Conservation (phyloP, 2,888 invertebrate genomes). For the Odontocolon sp. region DNA sequence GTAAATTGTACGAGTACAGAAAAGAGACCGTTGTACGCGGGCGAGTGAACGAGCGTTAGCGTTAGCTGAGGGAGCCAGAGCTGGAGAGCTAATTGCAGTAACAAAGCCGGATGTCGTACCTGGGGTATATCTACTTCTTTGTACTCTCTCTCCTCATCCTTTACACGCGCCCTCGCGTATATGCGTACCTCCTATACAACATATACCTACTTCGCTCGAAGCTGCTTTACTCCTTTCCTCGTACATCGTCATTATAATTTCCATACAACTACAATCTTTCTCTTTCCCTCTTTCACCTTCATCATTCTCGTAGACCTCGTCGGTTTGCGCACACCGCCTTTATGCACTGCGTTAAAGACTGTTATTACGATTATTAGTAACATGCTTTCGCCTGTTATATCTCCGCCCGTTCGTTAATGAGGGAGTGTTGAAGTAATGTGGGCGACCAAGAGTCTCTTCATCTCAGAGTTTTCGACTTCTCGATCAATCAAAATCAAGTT, state of each 20-base stretch:
- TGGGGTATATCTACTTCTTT: slow-evolving; percentile 47
- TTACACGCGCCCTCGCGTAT: slow-evolving; percentile 2
- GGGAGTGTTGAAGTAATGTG: slow-evolving; percentile 39
- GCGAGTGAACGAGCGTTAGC: slow-evolving; percentile 25
- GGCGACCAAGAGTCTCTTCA: slow-evolving; percentile 20
- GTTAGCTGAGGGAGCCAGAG: slow-evolving; percentile 32
- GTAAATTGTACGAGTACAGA: slow-evolving; percentile 1
- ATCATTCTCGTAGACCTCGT: slow-evolving; percentile 31
- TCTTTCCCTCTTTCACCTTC: slow-evolving; percentile 11
- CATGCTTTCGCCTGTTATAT: slow-evolving; percentile 43
- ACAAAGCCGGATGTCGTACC: slow-evolving; percentile 57
- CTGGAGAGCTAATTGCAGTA: slow-evolving; percentile 53
- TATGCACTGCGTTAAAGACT: slow-evolving; percentile 56
- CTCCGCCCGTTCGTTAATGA: slow-evolving; percentile 35
- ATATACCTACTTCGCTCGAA: slow-evolving; percentile 55
- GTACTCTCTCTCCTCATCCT: slow-evolving; percentile 34
- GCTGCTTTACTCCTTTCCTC: slow-evolving; percentile 35
- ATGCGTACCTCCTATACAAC: neutral
- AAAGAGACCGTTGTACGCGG: neutral
- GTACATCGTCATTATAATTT: slow-evolving; percentile 57
- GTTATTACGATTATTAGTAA: slow-evolving; percentile 66
- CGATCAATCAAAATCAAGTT: neutral
- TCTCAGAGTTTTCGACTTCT: neutral
- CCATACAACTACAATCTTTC: slow-evolving; percentile 38
- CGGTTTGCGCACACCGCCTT: slow-evolving; percentile 4